Evolutionary conservation across 2,888 invertebrate genomes (phyloP).

Genomic region (Harpalus rufipes): DNA sequence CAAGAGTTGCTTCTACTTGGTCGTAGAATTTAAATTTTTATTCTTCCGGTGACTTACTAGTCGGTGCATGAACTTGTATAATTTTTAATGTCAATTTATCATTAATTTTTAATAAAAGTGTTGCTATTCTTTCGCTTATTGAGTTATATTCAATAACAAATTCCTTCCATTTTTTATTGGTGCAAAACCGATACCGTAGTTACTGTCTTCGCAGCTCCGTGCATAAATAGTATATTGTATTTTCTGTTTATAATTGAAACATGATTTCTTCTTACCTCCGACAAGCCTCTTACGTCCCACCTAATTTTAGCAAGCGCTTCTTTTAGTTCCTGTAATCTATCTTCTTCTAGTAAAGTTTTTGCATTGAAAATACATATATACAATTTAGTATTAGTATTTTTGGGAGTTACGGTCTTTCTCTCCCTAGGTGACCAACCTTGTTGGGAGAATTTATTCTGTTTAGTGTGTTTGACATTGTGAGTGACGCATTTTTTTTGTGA

Average conservation of each 20-base stretch:
- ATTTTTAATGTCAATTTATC: not conserved
- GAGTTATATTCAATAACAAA: not conserved
- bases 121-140: not conserved
- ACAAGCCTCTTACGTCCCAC: conserved; percentile 10
- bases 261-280: conserved; percentile 30
- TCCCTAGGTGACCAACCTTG: conserved; percentile 23
- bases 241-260: conserved; percentile 13
- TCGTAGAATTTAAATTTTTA: conserved; percentile 7
- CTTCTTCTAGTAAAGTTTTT: not conserved
- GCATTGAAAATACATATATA: conserved; percentile 6
- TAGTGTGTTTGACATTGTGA: not conserved
- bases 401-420: not conserved
- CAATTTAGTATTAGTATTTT: not conserved
- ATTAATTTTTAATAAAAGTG: not conserved
- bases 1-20: too few species aligned
- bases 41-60: not conserved
- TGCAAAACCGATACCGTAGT: not conserved
- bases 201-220: not conserved
- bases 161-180: conserved; percentile 17
- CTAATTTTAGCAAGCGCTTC: conserved; percentile 14
- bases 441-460: conserved; percentile 31
- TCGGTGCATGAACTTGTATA: conserved; percentile 3
- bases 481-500: not conserved
- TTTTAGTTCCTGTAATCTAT: not conserved
- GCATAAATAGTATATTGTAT: conserved; percentile 14